A percentile compares a stretch with the other conserved stretches of the same genome.
Conservation (phyloP, 2,797 vertebrate species). For the Lepus townsendii region DNA sequence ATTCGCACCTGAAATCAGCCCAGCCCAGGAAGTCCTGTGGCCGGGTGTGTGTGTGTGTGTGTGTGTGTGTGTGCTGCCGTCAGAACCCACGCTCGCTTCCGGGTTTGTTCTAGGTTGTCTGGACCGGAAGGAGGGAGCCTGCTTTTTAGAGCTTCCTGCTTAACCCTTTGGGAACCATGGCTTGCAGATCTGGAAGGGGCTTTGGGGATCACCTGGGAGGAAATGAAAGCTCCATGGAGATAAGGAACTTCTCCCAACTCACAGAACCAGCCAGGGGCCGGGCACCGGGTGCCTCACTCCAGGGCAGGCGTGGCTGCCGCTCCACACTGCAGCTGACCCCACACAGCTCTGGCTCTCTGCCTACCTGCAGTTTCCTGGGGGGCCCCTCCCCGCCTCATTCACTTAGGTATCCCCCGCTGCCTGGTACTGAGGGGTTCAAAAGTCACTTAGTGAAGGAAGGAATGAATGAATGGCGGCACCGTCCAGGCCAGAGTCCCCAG, state of each 20-base stretch:
- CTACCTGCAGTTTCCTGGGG: neutral
- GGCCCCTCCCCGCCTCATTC: neutral
- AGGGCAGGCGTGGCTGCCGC: neutral
- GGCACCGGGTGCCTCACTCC: neutral
- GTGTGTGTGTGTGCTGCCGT: neutral
- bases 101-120: neutral
- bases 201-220: neutral
- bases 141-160: neutral
- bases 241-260: neutral
- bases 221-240: neutral
- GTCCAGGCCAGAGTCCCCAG: conserved; percentile 19
- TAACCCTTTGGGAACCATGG: conserved; percentile 20
- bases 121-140: neutral
- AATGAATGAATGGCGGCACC: neutral
- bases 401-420: neutral
- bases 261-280: neutral
- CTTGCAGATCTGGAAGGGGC: neutral
- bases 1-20: neutral
- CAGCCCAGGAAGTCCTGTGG: conserved; percentile 30
- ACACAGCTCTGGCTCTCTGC: neutral
- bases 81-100: conserved; percentile 24
- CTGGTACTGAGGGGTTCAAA: neutral
- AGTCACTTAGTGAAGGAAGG: neutral
- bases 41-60: too few species aligned
- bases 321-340: neutral